Base-by-base conservation (phyloP, 2,113 vertebrate species). In the Heptranchias perlo region DNA sequence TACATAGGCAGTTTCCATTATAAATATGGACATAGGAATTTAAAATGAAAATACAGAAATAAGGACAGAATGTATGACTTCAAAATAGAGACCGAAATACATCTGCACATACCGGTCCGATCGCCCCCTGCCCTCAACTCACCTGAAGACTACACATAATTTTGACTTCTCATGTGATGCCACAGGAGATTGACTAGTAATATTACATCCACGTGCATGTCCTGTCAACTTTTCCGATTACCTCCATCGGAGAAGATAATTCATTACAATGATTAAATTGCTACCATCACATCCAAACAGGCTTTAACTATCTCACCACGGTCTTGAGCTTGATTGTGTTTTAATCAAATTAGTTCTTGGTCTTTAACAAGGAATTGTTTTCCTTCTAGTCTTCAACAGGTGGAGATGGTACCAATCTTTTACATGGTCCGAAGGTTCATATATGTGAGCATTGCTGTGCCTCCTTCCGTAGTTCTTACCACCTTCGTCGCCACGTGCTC, bases 381-480 rank as follows among this genome's bases (percentile, higher is more conserved):
- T 47, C 96, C 97, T 97, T 14, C 97, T 91, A 99, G 98, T 97
- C 98, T 96, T 97, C 98, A 98, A 98, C 98, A 96, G 99, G 99
- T 96, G 98, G 97, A 89, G 99, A 99, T 95, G 98, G 98, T 96
- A 98, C 98, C 89, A 97, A 98, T 7, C 97, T 98, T 84, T 99
- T 98, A 97, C 98, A 99, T 92, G 99, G 97, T 97, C 99, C 99
- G 96, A 99, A 99, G 98, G 99, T 99, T 97, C 99, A 99, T 96
- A 98, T 99, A 97, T 99, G 99, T 96, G 99, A 99, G 96, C 99
- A 99, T 98, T 99, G 99, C 97, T 99, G 97, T 31, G 99, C 99
- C 96, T 99, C 99, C 97, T 99, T 99, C 97, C 98, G 99, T 96
- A 99, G 99, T 97, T 99, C 99, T 97, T 99, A 99, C 96, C 99